These are phyloP conservation scores for Actinia equina DNA, from an alignment of 64 coral and sea anemone species.

Conservation along the genomic window DNA sequence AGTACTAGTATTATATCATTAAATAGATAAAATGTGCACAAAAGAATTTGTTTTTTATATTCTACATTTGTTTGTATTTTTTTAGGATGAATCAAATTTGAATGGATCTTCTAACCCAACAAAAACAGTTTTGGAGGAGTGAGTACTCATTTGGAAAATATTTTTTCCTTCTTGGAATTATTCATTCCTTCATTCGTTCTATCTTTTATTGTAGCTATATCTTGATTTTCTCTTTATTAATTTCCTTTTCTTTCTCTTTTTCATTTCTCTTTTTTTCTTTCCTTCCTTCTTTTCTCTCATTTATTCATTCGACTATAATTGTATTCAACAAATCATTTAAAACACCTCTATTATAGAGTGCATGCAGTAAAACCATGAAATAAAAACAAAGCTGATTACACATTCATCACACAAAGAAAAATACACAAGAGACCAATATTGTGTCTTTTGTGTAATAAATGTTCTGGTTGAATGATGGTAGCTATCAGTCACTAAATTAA, in stretches of 20 bases:
- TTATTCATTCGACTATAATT: too few relatives aligned
- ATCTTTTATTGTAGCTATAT: not conserved
- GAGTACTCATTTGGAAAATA: not conserved
- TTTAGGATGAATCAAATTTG: not conserved
- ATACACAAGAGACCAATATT: too few relatives aligned
- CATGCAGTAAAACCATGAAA: too few relatives aligned
- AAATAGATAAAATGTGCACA: not conserved
- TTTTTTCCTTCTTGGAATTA: not conserved
- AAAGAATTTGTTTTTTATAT: not conserved
- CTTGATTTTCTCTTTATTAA: not conserved
- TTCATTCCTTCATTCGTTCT: not conserved
- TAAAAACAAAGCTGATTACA: too few relatives aligned
- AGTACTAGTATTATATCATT: not conserved
- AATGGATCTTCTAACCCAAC: not conserved
- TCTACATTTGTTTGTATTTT: not conserved
- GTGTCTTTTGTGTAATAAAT: too few relatives aligned
- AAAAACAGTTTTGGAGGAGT: not conserved
- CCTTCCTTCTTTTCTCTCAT: not conserved
- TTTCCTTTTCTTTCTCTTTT: too few relatives aligned
- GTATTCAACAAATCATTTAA: too few relatives aligned
- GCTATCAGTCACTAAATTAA: too few relatives aligned
- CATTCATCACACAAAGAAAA: too few relatives aligned
- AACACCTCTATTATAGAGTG: too few relatives aligned
- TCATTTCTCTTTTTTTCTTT: not conserved
- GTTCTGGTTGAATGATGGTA: too few relatives aligned